phyloP scores from a whole-genome alignment of 1,140 invertebrate species.

The Cotesia glomerata region DNA sequence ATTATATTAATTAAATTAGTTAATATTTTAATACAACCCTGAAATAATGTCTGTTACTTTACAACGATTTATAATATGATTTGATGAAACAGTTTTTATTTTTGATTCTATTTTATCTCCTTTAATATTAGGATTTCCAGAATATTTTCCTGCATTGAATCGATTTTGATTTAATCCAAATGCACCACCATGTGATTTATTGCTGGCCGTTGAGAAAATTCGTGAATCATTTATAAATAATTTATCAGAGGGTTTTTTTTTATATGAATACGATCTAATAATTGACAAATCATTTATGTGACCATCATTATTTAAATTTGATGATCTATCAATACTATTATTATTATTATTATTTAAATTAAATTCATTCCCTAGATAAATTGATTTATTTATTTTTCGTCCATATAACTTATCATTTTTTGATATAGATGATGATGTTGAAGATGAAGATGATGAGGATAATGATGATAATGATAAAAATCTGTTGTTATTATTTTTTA shows the following conservation, averaged over 20 bases:
- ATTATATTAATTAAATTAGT: too few species aligned
- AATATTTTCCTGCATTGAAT: constrained; percentile 60
- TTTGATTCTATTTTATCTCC: constrained; percentile 37
- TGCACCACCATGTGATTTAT: constrained; percentile 46
- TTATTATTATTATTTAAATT: constrained; percentile 27
- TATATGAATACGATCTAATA: constrained; percentile 37
- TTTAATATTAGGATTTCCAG: constrained; percentile 42
- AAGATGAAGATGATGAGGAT: too few species aligned
- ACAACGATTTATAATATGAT: constrained; percentile 40
- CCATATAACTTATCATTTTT: constrained; percentile 53
- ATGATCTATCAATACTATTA: constrained; percentile 33
- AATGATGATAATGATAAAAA: too few species aligned
- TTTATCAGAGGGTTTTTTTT: constrained; percentile 33
- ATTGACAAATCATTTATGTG: constrained; percentile 4
- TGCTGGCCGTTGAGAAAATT: constrained; percentile 47
- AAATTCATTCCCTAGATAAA: too few species aligned
- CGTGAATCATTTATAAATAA: constrained; percentile 45
- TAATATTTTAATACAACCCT: constrained; percentile 49
- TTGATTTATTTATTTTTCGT: constrained; percentile 38
- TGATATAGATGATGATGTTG: constrained; percentile 36
- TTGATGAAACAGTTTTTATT: constrained; percentile 42
- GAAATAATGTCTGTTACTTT: constrained; percentile 60
- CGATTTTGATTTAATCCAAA: constrained; percentile 56
- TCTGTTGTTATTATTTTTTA: too few species aligned
- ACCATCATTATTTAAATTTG: constrained; percentile 21